Evolutionary conservation across 1,140 invertebrate genomes (phyloP).

Genomic region (Drosophila prosaltans): DNA sequence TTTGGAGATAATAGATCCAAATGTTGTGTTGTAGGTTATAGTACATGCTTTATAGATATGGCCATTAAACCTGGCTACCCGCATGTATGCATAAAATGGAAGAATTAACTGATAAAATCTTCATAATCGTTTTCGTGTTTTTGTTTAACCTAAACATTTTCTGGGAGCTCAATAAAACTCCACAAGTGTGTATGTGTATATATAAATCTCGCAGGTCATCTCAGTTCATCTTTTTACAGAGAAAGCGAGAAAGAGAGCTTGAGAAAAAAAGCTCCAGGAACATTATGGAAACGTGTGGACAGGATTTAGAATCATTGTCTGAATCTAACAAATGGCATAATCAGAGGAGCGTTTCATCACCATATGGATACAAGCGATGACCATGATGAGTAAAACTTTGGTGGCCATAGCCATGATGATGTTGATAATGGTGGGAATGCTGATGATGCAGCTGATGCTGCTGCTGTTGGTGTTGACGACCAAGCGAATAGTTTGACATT

Average conservation of each 20-base stretch:
- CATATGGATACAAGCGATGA: conserved; percentile 62
- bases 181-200: too few relatives aligned
- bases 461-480: conserved; percentile 35
- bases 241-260: not conserved
- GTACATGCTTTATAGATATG: not conserved
- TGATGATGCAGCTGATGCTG: not conserved
- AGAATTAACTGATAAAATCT: too few relatives aligned
- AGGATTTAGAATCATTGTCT: not conserved
- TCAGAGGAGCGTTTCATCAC: conserved; percentile 70
- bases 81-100: too few relatives aligned
- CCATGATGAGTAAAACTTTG: conserved; percentile 50
- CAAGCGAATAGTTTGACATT: conserved; percentile 67
- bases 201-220: not conserved
- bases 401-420: conserved; percentile 41
- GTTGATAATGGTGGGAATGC: conserved; percentile 29
- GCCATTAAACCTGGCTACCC: not conserved
- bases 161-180: too few relatives aligned
- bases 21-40: too few relatives aligned
- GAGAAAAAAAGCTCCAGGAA: conserved; percentile 32
- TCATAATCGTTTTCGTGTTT: too few relatives aligned
- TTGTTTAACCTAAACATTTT: too few relatives aligned
- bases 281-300: conserved; percentile 20
- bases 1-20: not conserved
- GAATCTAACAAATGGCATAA: not conserved
- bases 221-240: not conserved